Evolutionary conservation across 2,888 invertebrate species (phyloP).

Genomic region (Pseudoips prasinana): DNA sequence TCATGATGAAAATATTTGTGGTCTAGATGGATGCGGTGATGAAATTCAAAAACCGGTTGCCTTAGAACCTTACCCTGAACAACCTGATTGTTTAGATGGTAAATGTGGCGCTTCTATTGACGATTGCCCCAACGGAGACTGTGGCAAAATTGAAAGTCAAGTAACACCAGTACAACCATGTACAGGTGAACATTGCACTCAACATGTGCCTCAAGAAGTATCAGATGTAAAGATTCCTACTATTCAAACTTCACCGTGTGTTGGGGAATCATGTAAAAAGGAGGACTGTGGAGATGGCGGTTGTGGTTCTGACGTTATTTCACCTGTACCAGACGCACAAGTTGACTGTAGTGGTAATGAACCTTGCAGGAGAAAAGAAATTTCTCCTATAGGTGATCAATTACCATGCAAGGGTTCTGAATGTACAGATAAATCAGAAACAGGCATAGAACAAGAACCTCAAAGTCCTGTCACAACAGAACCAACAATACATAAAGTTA

Average conservation of each 20-base stretch:
- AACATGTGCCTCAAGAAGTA: neutral
- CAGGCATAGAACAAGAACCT: neutral
- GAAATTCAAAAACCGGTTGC: slow-evolving; percentile 17
- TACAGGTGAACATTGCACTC: slow-evolving; percentile 26
- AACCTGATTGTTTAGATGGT: slow-evolving; percentile 27
- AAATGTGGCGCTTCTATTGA: slow-evolving; percentile 24
- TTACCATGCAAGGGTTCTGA: slow-evolving; percentile 41
- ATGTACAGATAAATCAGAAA: slow-evolving; percentile 30
- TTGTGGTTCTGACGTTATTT: slow-evolving; percentile 19
- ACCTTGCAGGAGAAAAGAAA: slow-evolving; percentile 52
- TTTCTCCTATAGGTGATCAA: slow-evolving; percentile 27
- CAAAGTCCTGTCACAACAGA: slow-evolving; percentile 3
- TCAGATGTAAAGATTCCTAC: slow-evolving; percentile 9
- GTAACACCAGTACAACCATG: slow-evolving; percentile 33
- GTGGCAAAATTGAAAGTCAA: slow-evolving; percentile 24
- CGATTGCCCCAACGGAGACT: slow-evolving; percentile 37
- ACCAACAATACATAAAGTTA: neutral
- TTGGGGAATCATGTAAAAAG: slow-evolving; percentile 21
- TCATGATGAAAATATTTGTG: slow-evolving; percentile 32
- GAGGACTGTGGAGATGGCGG: slow-evolving; percentile 14
- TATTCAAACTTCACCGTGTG: slow-evolving; percentile 15
- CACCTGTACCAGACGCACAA: slow-evolving; percentile 16
- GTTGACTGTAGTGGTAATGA: slow-evolving; percentile 47
- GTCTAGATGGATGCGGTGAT: slow-evolving; percentile 36
- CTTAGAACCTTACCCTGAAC: slow-evolving; percentile 15